phyloP scores from a whole-genome alignment of 2,888 invertebrate genomes.

The Hartigia nigra region DNA sequence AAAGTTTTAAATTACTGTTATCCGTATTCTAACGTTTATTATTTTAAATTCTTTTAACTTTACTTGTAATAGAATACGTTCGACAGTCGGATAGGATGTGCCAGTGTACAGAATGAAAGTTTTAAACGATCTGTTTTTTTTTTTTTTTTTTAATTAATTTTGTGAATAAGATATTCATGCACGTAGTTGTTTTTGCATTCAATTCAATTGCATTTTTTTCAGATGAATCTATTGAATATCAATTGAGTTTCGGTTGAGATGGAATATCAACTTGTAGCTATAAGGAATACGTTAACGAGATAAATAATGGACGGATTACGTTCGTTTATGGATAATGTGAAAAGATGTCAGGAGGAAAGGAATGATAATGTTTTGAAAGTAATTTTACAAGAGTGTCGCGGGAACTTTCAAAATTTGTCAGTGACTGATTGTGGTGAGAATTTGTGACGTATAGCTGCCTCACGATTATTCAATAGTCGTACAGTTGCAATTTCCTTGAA shows the following conservation, averaged over 20 bases:
- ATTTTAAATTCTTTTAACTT: neutral
- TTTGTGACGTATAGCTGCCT: neutral
- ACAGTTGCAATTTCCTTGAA: neutral
- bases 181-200: too few species aligned
- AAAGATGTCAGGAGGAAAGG: slow-evolving; percentile 18
- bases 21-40: too few species aligned
- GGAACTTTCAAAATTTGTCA: slow-evolving; percentile 41
- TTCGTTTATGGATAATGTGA: slow-evolving; percentile 39
- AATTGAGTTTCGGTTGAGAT: neutral
- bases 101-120: neutral
- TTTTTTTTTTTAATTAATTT: neutral
- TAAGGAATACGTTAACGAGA: neutral
- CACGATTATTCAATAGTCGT: neutral
- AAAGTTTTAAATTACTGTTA: too few species aligned
- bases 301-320: neutral
- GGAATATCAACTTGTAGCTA: neutral
- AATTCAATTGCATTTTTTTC: neutral
- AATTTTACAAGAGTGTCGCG: slow-evolving; percentile 33
- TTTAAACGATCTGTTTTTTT: neutral
- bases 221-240: neutral
- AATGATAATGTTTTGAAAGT: slow-evolving; percentile 25
- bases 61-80: neutral
- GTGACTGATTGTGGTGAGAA: slow-evolving; percentile 37
- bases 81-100: neutral
- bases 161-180: too few species aligned